Evolutionary conservation across 2,888 invertebrate species (phyloP).

Genomic region (Cerceris rybyensis): DNA sequence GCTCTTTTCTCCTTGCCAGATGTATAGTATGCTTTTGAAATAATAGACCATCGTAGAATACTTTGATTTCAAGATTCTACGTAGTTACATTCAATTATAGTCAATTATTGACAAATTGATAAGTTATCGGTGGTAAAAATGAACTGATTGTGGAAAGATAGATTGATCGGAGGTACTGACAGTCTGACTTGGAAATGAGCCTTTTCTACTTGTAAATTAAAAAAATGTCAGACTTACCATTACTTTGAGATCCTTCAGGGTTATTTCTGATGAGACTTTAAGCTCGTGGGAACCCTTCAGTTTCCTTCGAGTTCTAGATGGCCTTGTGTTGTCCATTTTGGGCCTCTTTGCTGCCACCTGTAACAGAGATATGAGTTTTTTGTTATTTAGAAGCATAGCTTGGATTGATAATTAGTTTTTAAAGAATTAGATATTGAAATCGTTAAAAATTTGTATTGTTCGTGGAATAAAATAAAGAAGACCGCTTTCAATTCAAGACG

Average conservation of each 20-base stretch:
- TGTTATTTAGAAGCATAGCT: not conserved
- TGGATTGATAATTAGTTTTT: not conserved
- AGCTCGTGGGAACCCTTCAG: constrained; percentile 77
- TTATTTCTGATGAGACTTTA: constrained; percentile 77
- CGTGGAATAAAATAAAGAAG: not conserved
- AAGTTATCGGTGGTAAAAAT: not conserved
- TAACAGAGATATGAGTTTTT: not conserved
- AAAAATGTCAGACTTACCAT: constrained; percentile 70
- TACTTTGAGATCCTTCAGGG: constrained; percentile 77
- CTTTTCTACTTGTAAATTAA: no score
- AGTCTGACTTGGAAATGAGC: no score
- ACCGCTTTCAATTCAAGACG: not conserved
- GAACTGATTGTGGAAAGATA: no score
- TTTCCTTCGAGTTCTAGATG: constrained; percentile 77
- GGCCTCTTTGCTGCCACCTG: constrained; percentile 72
- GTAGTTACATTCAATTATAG: constrained; percentile 43
- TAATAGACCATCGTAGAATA: constrained; percentile 32
- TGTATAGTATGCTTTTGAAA: constrained; percentile 15
- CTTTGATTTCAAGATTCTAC: not conserved
- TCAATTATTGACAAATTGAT: constrained; percentile 30
- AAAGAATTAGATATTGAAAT: constrained; percentile 11
- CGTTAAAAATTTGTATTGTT: not conserved
- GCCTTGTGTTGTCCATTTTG: constrained; percentile 68
- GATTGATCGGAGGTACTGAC: no score
- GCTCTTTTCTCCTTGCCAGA: constrained; percentile 12